Evolutionary conservation across 1,140 invertebrate genomes (phyloP), one percentile per base, ranked within the genome.

Genomic region (Pogonomyrmex barbatus): DNA sequence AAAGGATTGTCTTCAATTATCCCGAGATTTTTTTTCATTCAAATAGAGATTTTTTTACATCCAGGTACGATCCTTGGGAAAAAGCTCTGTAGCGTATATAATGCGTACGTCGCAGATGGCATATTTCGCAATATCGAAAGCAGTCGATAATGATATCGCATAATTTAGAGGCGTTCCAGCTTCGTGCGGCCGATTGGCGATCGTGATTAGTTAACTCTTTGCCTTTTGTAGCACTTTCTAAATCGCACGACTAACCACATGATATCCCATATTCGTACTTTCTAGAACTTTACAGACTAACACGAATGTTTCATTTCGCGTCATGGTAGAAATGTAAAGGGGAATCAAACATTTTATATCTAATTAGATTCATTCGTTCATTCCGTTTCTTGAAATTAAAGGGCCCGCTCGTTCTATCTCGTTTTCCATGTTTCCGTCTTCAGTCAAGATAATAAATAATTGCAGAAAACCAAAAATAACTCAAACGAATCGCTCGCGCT

Each of bases 171-270:
- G 50, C 50, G 52, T 81, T 81, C 17, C 47, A 39, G n/a, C 50
- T 6, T 79, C 14, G 0, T 24, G 45, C 30, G 14, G 10, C 5
- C n/a, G 14, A n/a, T n/a, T n/a, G n/a, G 60, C 45, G 36, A 39
- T 65, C 76, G 76, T 65, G 60, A 52, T 39, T 24, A 10, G 33
- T 68, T 62, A 33, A 4, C 42, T 78, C 2, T 60, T 54, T 70
- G 24, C 65, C 78, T 81, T 81, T 81, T 81, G 52, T 56, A 4
- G 24, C 36, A 70, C 65, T 81, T 81, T 81, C 78, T 81, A 81
- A 81, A 58, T 39, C 14, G 8, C 47, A 12, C 50, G 24, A 68
- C 50, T 81, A 68, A 81, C 54, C 47, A 2, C 17, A 9, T 6
- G 12, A 1, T 67, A 14, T 36, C 56, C 42, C 17, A n/a, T 12